Evolutionary conservation across 2,113 vertebrate species (phyloP).

Genomic region (Neofelis nebulosa): DNA sequence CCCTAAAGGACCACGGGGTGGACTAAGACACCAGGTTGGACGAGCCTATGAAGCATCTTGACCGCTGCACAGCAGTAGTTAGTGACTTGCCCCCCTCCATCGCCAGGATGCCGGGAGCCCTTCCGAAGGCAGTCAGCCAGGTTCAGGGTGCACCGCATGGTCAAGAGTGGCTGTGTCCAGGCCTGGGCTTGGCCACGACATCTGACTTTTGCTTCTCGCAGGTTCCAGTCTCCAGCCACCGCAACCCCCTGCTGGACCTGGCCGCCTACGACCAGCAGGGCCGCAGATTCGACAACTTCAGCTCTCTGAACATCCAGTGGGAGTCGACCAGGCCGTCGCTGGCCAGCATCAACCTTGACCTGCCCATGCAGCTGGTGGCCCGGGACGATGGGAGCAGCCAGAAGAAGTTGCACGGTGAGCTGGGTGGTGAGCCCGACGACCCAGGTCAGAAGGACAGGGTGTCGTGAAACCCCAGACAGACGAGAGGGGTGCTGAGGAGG

Average conservation of each 20-base stretch:
- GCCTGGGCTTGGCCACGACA: rapidly evolving
- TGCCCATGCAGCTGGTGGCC: conserved; percentile 88
- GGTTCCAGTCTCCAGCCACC: conserved; percentile 96
- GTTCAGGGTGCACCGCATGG: rapidly evolving
- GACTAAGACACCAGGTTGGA: background rate
- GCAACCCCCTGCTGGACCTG: conserved; percentile 91
- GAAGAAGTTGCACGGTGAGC: conserved; percentile 92
- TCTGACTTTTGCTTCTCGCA: conserved; percentile 68
- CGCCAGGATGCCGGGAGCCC: background rate
- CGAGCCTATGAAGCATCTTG: background rate
- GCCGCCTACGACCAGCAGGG: conserved; percentile 94
- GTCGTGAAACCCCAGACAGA: background rate
- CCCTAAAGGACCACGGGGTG: rapidly evolving
- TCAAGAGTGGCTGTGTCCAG: rapidly evolving
- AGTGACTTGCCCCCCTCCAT: background rate
- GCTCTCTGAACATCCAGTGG: conserved; percentile 93
- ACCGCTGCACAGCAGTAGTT: background rate
- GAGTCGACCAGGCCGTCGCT: conserved; percentile 88
- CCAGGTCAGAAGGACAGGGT: background rate
- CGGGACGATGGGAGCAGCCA: conserved; percentile 88
- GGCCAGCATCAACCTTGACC: conserved; percentile 87
- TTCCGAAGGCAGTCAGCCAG: rapidly evolving
- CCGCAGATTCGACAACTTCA: conserved; percentile 96
- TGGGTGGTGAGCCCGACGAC: background rate
- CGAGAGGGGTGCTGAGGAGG: rapidly evolving